These are phyloP conservation scores for Sitophilus oryzae DNA, from an alignment of 1,140 invertebrate genomes.

Conservation along the genomic window DNA sequence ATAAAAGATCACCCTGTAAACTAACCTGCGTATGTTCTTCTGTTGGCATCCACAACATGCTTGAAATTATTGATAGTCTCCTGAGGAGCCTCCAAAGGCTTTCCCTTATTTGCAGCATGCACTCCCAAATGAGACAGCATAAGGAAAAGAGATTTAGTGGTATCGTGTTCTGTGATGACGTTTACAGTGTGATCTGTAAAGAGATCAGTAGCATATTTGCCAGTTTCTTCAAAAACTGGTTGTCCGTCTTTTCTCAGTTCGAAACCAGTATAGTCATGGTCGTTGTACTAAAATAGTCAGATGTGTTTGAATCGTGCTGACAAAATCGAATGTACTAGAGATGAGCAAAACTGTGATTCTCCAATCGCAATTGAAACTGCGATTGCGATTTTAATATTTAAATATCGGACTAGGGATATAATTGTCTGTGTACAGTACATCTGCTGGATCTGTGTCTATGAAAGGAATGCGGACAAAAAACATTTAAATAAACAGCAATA, in stretches of 20 bases:
- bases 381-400: too few species aligned
- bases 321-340: too few species aligned
- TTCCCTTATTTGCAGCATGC: constrained; percentile 56
- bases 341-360: too few species aligned
- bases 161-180: constrained; percentile 54
- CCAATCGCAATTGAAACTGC: too few species aligned
- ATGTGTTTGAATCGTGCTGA: not conserved
- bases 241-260: constrained; percentile 58
- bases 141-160: constrained; percentile 57
- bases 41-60: constrained; percentile 58
- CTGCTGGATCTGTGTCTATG: too few species aligned
- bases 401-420: too few species aligned
- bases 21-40: constrained; percentile 61
- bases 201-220: constrained; percentile 63
- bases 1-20: not conserved
- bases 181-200: constrained; percentile 59
- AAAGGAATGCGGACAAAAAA: too few species aligned
- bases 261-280: constrained; percentile 56
- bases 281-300: constrained; percentile 35
- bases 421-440: too few species aligned
- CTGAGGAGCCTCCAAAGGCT: constrained; percentile 55
- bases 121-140: constrained; percentile 63
- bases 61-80: constrained; percentile 57
- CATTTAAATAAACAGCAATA: too few species aligned
- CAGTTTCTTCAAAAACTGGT: constrained; percentile 55